Evolutionary conservation across 2,113 vertebrate genomes (phyloP), one percentile per base, ranked within the genome.

Genomic region (Chamaetylas fuelleborni): DNA sequence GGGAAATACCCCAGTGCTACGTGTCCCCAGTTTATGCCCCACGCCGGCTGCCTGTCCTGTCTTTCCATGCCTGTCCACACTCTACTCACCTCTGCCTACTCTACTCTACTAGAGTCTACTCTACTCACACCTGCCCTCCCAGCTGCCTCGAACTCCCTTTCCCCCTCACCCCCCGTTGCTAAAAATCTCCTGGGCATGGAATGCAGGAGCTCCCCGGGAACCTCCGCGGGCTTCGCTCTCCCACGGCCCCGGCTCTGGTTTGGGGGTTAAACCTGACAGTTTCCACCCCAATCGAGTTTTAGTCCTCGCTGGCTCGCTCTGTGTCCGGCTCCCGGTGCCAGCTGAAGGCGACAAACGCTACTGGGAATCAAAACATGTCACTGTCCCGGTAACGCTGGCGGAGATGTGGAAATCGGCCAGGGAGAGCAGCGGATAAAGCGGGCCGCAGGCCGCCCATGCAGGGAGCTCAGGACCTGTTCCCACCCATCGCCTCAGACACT

Each of bases 341-440:
- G 60, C 48, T 33, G 61, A 25, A 91, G 82, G 73, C 9, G 34
- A 66, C 51, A 36, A 47, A 25, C 36, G 20, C 83, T 40, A 19
- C 40, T 11, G 88, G 78, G 81, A 93, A 92, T 92, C 86, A 74
- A 53, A 93, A 82, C 36, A 4, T 14, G 76, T 95, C 95, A 85
- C 79, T 28, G 45, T 54, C 89, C 74, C 60, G 26, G 14, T 91
- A 56, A 53, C 4, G 84, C 90, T 25, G 84, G 73, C 64, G 74
- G 48, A 78, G 80, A 47, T 66, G 78, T 77, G 57, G 86, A 87
- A 93, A 92, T 60, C 33, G 54, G 77, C 61, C 57, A 14, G 8
- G 71, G 81, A 94, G 70, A 91, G 36, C 33, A 23, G 82, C 20
- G 19, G 43, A 51, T 22, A 79, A 73, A 90, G 57, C 19, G 25